Evolutionary conservation across 1,140 invertebrate species (phyloP).

Genomic region (Cecropterus lyciades): DNA sequence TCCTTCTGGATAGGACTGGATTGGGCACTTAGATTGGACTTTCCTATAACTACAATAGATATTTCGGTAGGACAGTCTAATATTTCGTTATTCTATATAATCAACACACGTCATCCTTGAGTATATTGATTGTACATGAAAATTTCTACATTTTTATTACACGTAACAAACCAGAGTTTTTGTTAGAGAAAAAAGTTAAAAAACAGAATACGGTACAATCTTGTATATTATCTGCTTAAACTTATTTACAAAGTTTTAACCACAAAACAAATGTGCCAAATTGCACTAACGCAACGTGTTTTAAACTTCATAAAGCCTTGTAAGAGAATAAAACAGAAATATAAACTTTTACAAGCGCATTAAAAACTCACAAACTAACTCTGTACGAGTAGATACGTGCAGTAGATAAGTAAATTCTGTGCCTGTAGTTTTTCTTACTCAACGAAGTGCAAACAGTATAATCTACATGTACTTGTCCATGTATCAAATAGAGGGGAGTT

Average conservation of each 20-base stretch:
- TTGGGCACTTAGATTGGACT: too few relatives aligned
- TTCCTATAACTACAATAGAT: too few relatives aligned
- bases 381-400: not conserved
- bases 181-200: too few relatives aligned
- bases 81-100: too few relatives aligned
- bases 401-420: slow-evolving; percentile 10
- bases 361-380: slow-evolving; percentile 9
- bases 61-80: too few relatives aligned
- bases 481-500: slow-evolving; percentile 61
- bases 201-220: too few relatives aligned
- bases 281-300: slow-evolving; percentile 11
- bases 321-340: slow-evolving; percentile 15
- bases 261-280: not conserved
- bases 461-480: slow-evolving; percentile 54
- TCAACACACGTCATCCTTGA: too few relatives aligned
- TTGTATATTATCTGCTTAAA: not conserved
- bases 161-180: too few relatives aligned
- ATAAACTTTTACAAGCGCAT: slow-evolving; percentile 22
- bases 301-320: slow-evolving; percentile 21
- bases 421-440: slow-evolving; percentile 24
- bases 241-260: not conserved
- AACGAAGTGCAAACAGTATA: slow-evolving; percentile 42
- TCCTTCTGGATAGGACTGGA: too few relatives aligned
- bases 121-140: too few relatives aligned
- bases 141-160: too few relatives aligned